These are phyloP conservation scores for Sinocyclocheilus rhinocerous DNA, from an alignment of 2,113 vertebrate genomes.

Conservation along the genomic window DNA sequence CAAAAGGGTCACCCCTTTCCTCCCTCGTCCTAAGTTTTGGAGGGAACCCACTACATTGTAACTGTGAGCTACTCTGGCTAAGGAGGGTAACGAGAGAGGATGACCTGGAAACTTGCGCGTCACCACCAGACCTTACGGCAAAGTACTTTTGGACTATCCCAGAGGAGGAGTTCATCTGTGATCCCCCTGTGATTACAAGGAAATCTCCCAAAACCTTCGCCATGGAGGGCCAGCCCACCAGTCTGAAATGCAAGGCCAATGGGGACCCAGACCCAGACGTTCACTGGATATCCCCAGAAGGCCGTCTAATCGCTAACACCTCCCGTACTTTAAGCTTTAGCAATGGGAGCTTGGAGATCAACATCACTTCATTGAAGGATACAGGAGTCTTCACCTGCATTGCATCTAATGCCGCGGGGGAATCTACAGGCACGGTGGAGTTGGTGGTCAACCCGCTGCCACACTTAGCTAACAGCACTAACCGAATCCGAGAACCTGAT, in stretches of 20 bases:
- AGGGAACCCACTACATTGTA: conserved; percentile 92
- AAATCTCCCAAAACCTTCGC: conserved; percentile 75
- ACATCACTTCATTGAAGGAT: conserved; percentile 74
- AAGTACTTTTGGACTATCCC: conserved; percentile 96
- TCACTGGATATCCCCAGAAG: conserved; percentile 91
- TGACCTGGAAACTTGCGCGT: conserved; percentile 91
- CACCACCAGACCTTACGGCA: conserved; percentile 83
- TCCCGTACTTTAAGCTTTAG: conserved; percentile 82
- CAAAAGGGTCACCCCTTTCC: conserved; percentile 80
- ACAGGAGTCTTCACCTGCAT: conserved; percentile 91
- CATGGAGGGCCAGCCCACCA: conserved; percentile 79
- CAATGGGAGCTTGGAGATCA: conserved; percentile 90
- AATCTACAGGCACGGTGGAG: conserved; percentile 87
- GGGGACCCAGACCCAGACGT: conserved; percentile 92
- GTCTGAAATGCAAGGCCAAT: conserved; percentile 91
- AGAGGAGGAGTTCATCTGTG: conserved; percentile 94
- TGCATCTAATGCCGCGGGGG: conserved; percentile 91
- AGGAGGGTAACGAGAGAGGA: conserved; percentile 89
- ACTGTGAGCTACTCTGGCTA: conserved; percentile 94
- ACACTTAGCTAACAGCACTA: conserved; percentile 87
- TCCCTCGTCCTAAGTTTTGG: conserved; percentile 91
- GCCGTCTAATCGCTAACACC: conserved; percentile 87
- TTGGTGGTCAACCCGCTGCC: conserved; percentile 79
- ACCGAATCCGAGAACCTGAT: conserved; percentile 81
- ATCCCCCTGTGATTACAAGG: conserved; percentile 91